Evolutionary conservation across 2,113 vertebrate species (phyloP), one percentile per base, ranked within the genome.

Genomic region (Oophaga pumilio): DNA sequence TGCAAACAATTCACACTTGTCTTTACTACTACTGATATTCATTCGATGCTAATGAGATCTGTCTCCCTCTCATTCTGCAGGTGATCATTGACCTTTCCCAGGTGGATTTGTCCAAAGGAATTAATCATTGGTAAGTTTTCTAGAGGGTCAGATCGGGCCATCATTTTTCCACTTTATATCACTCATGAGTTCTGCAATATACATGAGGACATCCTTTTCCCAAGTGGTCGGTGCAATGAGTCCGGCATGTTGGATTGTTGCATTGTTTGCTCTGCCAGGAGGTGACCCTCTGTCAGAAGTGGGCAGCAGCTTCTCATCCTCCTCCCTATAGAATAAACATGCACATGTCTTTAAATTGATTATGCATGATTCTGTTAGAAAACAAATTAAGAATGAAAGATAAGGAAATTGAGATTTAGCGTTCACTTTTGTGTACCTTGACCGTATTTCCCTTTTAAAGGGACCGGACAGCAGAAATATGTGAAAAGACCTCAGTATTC

Each of bases 31-130:
- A 14, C 24, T 69, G 66, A 26, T 69, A 11, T 15, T 26, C n/a
- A 15, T 56, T 26, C 57, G 14, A 57, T 78, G 26, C 77, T 59
- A 56, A 79, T 79, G 24, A 20, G n/a, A 22, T 76, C 56, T 71
- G 0, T 56, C 71, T 74, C 59, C 22, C 15, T 74, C 74, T 64
- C 73, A 66, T 26, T 26, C 89, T 87, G 59, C 91, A 98, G 97
- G 89, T 97, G 81, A 95, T 94, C 85, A 78, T 98, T 82, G 95
- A 97, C 88, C 91, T 98, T 43, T 94, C 95, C 10, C 94, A 96
- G 91, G 91, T 95, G 52, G 96, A 97, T 90, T 93, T 98, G 64
- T 93, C 93, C 77, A 87, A 95, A 84, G 95, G 95, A 24, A 91
- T 93, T 0, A 91, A 95, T 88, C 95, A 95, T 86, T 98, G 97